phyloP scores from a whole-genome alignment of 2,888 invertebrate genomes.

The Rhaphigaster nebulosa region DNA sequence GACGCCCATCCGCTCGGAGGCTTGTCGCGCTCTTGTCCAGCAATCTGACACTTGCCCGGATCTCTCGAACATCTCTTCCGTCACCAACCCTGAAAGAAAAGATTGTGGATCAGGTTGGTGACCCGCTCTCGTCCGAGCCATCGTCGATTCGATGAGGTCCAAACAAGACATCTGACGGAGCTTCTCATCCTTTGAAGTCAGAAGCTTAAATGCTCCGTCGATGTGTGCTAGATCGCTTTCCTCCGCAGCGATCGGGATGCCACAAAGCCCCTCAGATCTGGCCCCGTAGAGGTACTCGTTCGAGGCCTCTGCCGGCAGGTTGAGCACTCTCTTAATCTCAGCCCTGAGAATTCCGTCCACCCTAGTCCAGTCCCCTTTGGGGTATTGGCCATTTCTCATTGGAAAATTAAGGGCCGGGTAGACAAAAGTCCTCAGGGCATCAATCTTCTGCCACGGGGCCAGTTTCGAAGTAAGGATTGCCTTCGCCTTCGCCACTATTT shows the following conservation, averaged over 20 bases:
- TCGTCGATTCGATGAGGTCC: neutral
- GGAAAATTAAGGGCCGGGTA: neutral
- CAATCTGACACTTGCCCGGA: too few species aligned
- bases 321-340: neutral
- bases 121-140: neutral
- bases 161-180: neutral
- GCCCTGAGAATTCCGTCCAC: neutral
- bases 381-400: conserved; percentile 62
- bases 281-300: conserved; percentile 57
- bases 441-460: conserved; percentile 49
- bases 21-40: conserved; percentile 33
- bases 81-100: neutral
- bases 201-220: neutral
- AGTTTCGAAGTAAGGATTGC: neutral
- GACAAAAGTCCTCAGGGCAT: neutral
- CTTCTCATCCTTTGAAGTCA: neutral
- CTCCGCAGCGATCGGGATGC: neutral
- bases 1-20: conserved; percentile 34
- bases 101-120: neutral
- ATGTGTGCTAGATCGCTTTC: conserved; percentile 14
- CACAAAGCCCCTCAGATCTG: conserved; percentile 48
- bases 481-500: neutral
- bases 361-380: too few species aligned
- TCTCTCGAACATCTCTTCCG: conserved; percentile 64
- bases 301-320: neutral